Percentiles rank a stretch among this genome's conserved stretches.
Conservation (phyloP, 2,113 vertebrate species). For the Anhinga rufa region DNA sequence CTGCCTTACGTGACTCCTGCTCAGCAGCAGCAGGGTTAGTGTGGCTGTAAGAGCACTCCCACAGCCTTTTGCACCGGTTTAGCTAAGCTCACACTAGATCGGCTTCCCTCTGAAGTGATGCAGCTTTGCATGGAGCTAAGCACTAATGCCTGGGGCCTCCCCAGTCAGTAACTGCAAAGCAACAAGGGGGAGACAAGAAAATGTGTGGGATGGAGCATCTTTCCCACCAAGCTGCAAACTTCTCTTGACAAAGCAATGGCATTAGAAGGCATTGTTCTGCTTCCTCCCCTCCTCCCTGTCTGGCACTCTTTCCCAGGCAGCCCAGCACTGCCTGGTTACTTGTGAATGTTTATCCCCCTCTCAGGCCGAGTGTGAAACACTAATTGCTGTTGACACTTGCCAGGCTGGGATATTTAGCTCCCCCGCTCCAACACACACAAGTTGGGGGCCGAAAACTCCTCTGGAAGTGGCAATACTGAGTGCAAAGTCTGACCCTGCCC, state of each 20-base stretch:
- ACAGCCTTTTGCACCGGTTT: neutral
- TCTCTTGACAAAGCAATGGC: neutral
- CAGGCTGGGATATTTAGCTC: neutral
- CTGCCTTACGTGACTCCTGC: neutral
- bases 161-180: neutral
- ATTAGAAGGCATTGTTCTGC: neutral
- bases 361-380: neutral
- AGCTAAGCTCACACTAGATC: neutral
- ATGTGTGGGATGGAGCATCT: neutral
- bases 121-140: neutral
- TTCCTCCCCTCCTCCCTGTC: slow-evolving; percentile 20
- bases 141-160: neutral
- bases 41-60: neutral
- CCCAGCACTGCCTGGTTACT: neutral
- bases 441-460: neutral
- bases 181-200: neutral
- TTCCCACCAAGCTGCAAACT: neutral
- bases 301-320: neutral
- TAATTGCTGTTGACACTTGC: slow-evolving; percentile 55
- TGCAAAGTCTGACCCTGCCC: neutral
- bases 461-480: neutral
- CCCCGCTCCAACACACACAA: neutral
- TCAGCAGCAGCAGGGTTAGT: neutral
- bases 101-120: neutral
- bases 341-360: neutral